A percentile compares a stretch with the other conserved stretches of the same genome.
Evolutionary conservation across 2,888 invertebrate genomes (phyloP).

Genomic region (Mythimna impura): DNA sequence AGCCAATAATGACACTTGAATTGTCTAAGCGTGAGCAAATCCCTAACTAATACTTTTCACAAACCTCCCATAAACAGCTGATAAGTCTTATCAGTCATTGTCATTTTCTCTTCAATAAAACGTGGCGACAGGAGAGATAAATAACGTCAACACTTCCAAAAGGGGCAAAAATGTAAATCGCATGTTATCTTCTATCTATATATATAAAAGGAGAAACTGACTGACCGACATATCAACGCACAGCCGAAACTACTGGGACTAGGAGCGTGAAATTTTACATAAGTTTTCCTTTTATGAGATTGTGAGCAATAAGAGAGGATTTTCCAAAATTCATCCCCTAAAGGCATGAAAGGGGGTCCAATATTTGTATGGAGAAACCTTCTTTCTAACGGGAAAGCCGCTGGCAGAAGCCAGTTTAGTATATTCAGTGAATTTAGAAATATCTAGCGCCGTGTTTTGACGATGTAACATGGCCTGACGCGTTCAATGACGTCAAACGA

Average conservation of each 20-base stretch:
- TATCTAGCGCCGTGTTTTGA: constrained; percentile 15
- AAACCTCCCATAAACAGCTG: constrained; percentile 35
- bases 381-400: too few relatives aligned
- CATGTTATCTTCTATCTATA: neutral
- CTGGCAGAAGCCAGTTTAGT: neutral
- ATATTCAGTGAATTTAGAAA: constrained; percentile 19
- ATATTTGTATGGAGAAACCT: too few relatives aligned
- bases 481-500: constrained; percentile 50
- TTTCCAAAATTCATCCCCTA: too few relatives aligned
- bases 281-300: too few relatives aligned
- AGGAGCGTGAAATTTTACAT: too few relatives aligned
- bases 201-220: too few relatives aligned
- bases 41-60: constrained; percentile 27
- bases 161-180: constrained; percentile 24
- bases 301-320: too few relatives aligned
- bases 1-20: constrained; percentile 12
- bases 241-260: too few relatives aligned
- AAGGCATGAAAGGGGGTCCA: too few relatives aligned
- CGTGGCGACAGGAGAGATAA: constrained; percentile 18
- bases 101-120: constrained; percentile 47
- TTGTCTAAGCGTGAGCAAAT: constrained; percentile 35
- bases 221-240: too few relatives aligned
- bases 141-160: constrained; percentile 12
- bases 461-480: constrained; percentile 27
- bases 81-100: constrained; percentile 54